Evolutionary conservation across 2,113 vertebrate genomes (phyloP), one percentile per base, ranked within the genome.

Genomic region (Microtus oregoni): DNA sequence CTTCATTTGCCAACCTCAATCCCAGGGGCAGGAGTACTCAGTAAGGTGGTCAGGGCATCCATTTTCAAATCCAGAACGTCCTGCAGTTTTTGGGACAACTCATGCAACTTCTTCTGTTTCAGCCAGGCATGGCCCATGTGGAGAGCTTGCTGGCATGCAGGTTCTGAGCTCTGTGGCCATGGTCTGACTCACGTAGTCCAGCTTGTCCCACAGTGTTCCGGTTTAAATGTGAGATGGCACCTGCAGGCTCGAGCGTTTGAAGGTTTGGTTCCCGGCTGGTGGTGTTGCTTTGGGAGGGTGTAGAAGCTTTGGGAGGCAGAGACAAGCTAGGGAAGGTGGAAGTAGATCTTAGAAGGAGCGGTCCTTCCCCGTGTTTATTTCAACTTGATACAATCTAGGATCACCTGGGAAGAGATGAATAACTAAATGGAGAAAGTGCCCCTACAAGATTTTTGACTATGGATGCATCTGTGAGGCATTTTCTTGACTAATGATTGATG

Each of bases 21-120:
- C 81, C n/a, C 52, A 14, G 19, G 10, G 24, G 14, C 0, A 0
- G 15, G 61, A 68, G n/a, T 28, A 20, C 55, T 85, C 70, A 41
- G 61, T 15, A n/a, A 9, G 35, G 12, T 22, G 1, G 44, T 1
- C 76, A 76, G 11, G 0, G 4, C 1, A 1, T 32, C 58, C 12
- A 35, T 76, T 65, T 83, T 50, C 89, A 65, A 1, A 0, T 55
- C 78, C n/a, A 30, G 44, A 89, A 95, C 63, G 47, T 2, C 75
- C 41, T 89, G 63, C 14, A 0, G 0, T 85, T 65, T 30, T 65
- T 12, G 75, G 50, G 30, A 78, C 4, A 52, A 47, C 11, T 76
- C 19, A 0, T 17, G 0, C 11, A 52, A 82, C 28, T 41, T 41
- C 28, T 41, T 41, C 50, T 52, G 5, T 58, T 24, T 70, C 19